Conservation (phyloP, 2,888 invertebrate species). For the Prosopocoilus inquinatus region DNA sequence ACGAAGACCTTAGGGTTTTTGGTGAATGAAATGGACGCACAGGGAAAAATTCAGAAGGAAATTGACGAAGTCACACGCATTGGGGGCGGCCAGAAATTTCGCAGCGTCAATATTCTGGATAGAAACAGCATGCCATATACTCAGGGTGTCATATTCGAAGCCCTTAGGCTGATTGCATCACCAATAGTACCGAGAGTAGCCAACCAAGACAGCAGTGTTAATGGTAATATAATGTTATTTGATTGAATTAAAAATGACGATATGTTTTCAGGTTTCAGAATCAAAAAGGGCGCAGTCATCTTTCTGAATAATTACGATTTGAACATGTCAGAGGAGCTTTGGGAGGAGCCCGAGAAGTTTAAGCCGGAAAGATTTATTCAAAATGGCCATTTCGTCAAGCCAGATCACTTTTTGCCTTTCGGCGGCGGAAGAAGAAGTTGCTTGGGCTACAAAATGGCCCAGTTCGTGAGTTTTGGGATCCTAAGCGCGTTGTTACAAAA, state of each 20-base stretch:
- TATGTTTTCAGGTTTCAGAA: slow-evolving; percentile 54
- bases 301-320: slow-evolving; percentile 68
- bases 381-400: slow-evolving; percentile 57
- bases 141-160: slow-evolving; percentile 61
- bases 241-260: neutral
- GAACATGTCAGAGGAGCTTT: slow-evolving; percentile 62
- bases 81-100: slow-evolving; percentile 22
- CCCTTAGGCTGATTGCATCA: slow-evolving; percentile 62
- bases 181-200: slow-evolving; percentile 70
- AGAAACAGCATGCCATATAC: slow-evolving; percentile 56
- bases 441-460: slow-evolving; percentile 68
- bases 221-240: slow-evolving; percentile 51
- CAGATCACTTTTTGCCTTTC: slow-evolving; percentile 66
- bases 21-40: slow-evolving; percentile 55
- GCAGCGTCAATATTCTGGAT: slow-evolving; percentile 46
- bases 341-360: slow-evolving; percentile 60
- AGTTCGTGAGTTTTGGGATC: slow-evolving; percentile 57
- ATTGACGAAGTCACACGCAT: slow-evolving; percentile 49
- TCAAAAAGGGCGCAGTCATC: slow-evolving; percentile 62
- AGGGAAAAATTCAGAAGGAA: slow-evolving; percentile 56
- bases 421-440: slow-evolving; percentile 65
- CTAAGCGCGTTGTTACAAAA: slow-evolving; percentile 57
- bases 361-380: slow-evolving; percentile 62
- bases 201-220: slow-evolving; percentile 60
- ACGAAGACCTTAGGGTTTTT: slow-evolving; percentile 60